These are phyloP conservation scores for Ophioninae sp. DNA, from an alignment of 2,888 invertebrate genomes.

Conservation along the genomic window DNA sequence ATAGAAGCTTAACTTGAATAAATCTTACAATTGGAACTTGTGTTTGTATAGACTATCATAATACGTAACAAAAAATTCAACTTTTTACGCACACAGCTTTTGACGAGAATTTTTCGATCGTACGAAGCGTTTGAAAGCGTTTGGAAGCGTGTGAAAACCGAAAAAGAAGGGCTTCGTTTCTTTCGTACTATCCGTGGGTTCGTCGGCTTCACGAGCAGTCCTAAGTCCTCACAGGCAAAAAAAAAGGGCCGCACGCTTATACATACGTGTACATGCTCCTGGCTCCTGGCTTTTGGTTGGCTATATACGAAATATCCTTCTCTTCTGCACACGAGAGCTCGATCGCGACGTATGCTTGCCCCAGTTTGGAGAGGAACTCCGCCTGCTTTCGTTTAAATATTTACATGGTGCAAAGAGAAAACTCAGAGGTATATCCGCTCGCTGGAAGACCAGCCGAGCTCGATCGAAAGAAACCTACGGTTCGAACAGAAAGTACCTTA, in stretches of 20 bases:
- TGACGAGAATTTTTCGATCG: not conserved
- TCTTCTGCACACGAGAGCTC: conserved; percentile 47
- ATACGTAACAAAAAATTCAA: too few species aligned
- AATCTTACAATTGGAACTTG: too few species aligned
- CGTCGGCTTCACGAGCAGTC: not conserved
- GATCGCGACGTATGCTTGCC: conserved; percentile 41
- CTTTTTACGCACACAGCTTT: not conserved
- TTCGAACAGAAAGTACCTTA: conserved; percentile 5
- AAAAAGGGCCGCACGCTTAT: conserved; percentile 18
- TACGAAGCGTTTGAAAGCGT: too few species aligned
- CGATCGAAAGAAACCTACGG: conserved; percentile 23
- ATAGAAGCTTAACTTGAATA: too few species aligned
- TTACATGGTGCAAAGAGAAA: conserved; percentile 70
- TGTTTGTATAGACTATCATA: too few species aligned
- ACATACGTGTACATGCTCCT: not conserved
- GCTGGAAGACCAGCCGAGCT: not conserved
- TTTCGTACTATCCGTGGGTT: not conserved
- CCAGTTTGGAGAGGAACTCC: conserved; percentile 50
- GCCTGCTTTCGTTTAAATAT: conserved; percentile 67
- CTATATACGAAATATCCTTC: conserved; percentile 40
- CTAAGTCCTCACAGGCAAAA: conserved; percentile 21
- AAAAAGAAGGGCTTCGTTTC: not conserved
- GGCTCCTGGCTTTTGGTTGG: conserved; percentile 29
- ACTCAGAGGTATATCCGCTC: conserved; percentile 50
- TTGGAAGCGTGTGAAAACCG: not conserved